phyloP scores from a whole-genome alignment of 2,797 vertebrate genomes.

The Benthosema pterotum region DNA sequence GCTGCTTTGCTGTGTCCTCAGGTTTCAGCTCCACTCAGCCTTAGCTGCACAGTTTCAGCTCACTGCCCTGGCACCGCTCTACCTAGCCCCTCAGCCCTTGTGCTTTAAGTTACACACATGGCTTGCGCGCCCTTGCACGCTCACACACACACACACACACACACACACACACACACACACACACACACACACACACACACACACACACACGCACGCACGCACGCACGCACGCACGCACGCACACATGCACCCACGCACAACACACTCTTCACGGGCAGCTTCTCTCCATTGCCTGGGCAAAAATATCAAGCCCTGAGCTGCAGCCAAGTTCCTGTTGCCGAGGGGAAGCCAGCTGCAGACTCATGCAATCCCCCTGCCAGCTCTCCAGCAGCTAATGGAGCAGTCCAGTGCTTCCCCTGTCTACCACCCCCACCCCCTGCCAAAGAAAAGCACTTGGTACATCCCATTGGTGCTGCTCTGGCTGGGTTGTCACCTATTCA shows the following conservation, averaged over 20 bases:
- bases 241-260: conserved; percentile 19
- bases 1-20: conserved; percentile 18
- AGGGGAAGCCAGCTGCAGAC: conserved; percentile 66
- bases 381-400: conserved; percentile 46
- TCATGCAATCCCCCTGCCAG: conserved; percentile 46
- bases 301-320: conserved; percentile 55
- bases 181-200: conserved; percentile 5
- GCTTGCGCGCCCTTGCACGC: neutral
- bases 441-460: conserved; percentile 70
- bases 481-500: conserved; percentile 76
- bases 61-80: conserved; percentile 20
- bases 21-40: conserved; percentile 14
- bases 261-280: conserved; percentile 19
- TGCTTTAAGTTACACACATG: conserved; percentile 18
- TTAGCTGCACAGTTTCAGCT: neutral
- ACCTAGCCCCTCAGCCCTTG: conserved; percentile 7
- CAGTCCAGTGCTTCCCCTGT: conserved; percentile 37
- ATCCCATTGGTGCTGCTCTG: conserved; percentile 67
- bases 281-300: conserved; percentile 49
- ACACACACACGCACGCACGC: conserved; percentile 34
- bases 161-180: neutral
- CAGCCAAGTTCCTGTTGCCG: conserved; percentile 64
- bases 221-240: conserved; percentile 20
- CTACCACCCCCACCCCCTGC: conserved; percentile 53
- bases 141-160: conserved; percentile 10